Evolutionary conservation across 2,113 vertebrate genomes (phyloP), one percentile per base, ranked within the genome.

Genomic region (Tauraco erythrolophus): DNA sequence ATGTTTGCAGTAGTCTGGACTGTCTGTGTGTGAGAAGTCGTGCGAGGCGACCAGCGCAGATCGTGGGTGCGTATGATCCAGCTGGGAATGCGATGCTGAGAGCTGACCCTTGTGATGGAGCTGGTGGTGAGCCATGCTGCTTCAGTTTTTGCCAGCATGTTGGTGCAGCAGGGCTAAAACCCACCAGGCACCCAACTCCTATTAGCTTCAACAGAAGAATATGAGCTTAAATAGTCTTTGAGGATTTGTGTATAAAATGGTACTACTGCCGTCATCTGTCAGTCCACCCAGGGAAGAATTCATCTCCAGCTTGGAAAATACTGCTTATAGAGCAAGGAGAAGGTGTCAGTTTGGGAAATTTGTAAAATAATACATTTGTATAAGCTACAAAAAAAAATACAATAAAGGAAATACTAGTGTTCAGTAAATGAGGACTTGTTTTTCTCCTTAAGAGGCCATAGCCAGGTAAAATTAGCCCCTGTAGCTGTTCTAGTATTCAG

Each of bases 31-130:
- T n/a, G 50, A 92, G 31, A 85, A 71, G 37, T 11, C 79, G 78
- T 35, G 80, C 0, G 0, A 79, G 57, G 35, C 0, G 1, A 35
- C 14, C 45, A 46, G 51, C 0, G 1, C 27, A 86, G 45, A 8
- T 3, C 60, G 35, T 37, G 43, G 12, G 43, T 30, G 37, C 0
- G 0, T 37, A 18, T 10, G 43, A 35, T 25, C 35, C n/a, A 72
- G 57, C 19, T 94, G 56, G 13, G 19, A 64, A 57, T 2, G 28
- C 21, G 58, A 30, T 41, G 37, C 33, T 74, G 24, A 45, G 54
- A 72, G 53, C 13, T 65, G 50, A 60, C 41, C 41, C 45, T n/a
- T 65, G 54, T 19, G 35, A 61, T 33, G 50, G 39, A 76, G 19
- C 31, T 86, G n/a, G 33, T 12, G 35, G 17, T 56, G 41, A 90